Percentiles rank a stretch among this genome's conserved stretches.
Evolutionary conservation across 2,797 vertebrate species (phyloP).

Genomic region (Hippopotamyrus pictus): DNA sequence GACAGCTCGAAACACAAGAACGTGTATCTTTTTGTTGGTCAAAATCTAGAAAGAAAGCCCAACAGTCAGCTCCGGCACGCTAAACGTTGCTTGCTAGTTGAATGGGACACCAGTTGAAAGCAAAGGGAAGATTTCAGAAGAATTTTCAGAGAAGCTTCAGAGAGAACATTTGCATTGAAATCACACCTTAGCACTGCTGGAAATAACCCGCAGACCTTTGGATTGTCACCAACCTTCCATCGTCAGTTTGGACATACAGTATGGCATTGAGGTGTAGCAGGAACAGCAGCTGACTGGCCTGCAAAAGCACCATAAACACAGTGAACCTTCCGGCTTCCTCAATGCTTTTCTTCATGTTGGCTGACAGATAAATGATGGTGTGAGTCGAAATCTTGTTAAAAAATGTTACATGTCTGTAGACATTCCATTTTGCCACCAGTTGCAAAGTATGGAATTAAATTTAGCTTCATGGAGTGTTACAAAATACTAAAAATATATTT

Average conservation of each 20-base stretch:
- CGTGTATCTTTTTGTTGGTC: neutral
- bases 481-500: neutral
- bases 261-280: neutral
- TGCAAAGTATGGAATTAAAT: neutral
- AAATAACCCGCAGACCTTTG: neutral
- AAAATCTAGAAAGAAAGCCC: neutral
- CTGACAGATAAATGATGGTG: neutral
- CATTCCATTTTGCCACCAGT: neutral
- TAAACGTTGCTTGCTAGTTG: neutral
- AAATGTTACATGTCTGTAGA: neutral
- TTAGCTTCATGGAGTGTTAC: neutral
- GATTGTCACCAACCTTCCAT: neutral
- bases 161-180: neutral
- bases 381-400: neutral
- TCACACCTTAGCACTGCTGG: neutral
- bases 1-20: constrained; percentile 31
- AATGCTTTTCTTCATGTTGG: neutral
- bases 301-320: neutral
- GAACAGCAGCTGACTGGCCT: neutral
- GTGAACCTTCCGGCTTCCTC: neutral
- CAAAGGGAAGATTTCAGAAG: neutral
- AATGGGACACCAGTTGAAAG: neutral
- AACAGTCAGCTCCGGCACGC: neutral
- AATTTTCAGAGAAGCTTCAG: neutral
- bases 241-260: neutral